Evolutionary conservation across 92 coral and sea anemone genomes (phyloP), one percentile per base, ranked within the genome.

Genomic region (Bergia puertoricense): DNA sequence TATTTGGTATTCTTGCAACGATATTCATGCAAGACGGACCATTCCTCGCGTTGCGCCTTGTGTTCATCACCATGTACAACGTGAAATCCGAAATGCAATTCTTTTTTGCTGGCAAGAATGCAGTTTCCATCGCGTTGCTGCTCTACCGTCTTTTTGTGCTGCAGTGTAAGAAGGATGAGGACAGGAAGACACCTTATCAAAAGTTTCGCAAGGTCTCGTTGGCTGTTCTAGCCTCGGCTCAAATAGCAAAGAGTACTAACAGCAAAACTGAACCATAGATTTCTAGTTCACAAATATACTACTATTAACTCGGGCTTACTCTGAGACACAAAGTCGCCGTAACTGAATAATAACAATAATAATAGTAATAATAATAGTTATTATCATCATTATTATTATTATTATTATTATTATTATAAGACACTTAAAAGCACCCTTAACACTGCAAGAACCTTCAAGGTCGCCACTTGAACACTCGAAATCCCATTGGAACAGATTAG

Each of bases 11-110:
- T 39, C 76, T 96, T 5, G 96, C 98, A 0, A 93, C 93, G 66
- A 91, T 96, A 59, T 88, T 96, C 80, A 96, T 96, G 98, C 96
- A 94, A 85, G 98, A 96, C 74, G 98, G 98, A 1, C 98, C 98
- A 0, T 96, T 93, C 74, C 83, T 96, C 15, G 85, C 81, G 3
- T 81, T 94, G 44, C 89, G 98, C 66, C 88, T 96, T 13, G 93
- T 90, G 45, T 89, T 95, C 37, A 92, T 94, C 18, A 89, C 77
- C 13, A 86, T 76, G 59, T 96, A 88, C 74, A 90, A 79, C 48
- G 93, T 96, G 50, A 77, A 82, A 13, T 91, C 88, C 22, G 98
- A 94, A 76, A 78, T 92, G 89, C 95, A 91, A 79, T 77, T 86
- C 2, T 96, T 96, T 76, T 96, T 91, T 72, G 93, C 95, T 8